Conservation (phyloP, 2,888 invertebrate species). For the Athripsodes cinereus region DNA sequence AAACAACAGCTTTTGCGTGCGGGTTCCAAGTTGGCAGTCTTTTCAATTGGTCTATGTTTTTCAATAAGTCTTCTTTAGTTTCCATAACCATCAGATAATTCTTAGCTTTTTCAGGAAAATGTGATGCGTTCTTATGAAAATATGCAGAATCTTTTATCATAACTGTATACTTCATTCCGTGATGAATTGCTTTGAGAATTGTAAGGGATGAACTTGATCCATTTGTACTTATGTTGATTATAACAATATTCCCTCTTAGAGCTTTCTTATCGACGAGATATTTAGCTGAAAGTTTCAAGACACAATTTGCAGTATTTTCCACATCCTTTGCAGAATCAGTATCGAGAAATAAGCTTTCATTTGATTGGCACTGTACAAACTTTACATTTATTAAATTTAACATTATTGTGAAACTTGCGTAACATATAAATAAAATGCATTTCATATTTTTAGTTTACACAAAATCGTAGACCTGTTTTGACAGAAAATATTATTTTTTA, state of each 20-base stretch:
- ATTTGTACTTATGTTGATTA: slow-evolving; percentile 47
- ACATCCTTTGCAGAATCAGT: background rate
- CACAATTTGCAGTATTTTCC: slow-evolving; percentile 43
- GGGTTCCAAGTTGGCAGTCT: slow-evolving; percentile 50
- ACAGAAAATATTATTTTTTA: too few species aligned
- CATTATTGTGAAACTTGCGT: too few species aligned
- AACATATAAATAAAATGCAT: too few species aligned
- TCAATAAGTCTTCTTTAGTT: slow-evolving; percentile 42
- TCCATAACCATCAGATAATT: slow-evolving; percentile 51
- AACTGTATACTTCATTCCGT: slow-evolving; percentile 44
- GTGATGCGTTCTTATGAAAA: slow-evolving; percentile 47
- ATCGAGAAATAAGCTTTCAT: too few species aligned
- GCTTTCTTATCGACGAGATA: slow-evolving; percentile 49
- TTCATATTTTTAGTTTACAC: too few species aligned
- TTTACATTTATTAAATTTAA: too few species aligned
- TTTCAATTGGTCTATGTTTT: slow-evolving; percentile 45
- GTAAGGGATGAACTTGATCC: slow-evolving; percentile 40
- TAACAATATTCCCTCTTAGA: slow-evolving; percentile 47
- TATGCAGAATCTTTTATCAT: slow-evolving; percentile 50
- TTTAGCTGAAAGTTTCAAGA: slow-evolving; percentile 48
- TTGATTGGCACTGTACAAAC: too few species aligned
- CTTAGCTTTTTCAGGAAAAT: slow-evolving; percentile 50
- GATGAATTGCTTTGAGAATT: slow-evolving; percentile 43
- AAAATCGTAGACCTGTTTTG: too few species aligned
- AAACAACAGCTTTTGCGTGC: slow-evolving; percentile 38